phyloP scores from a whole-genome alignment of 1,140 invertebrate genomes.

The Campoletis sonorensis region DNA sequence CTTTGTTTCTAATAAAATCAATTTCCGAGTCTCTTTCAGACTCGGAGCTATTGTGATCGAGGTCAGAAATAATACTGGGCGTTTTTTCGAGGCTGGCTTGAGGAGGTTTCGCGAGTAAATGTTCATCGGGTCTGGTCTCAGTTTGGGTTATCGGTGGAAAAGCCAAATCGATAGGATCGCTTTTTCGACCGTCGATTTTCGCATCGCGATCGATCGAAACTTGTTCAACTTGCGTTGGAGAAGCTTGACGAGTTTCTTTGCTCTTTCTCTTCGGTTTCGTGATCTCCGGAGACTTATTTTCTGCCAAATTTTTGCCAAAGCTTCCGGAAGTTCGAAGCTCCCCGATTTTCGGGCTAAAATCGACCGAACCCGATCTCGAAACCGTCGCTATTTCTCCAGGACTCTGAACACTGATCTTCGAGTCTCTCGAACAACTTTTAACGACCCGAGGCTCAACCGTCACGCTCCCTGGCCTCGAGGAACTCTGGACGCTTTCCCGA shows the following conservation, averaged over 20 bases:
- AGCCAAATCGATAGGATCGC: conserved; percentile 46
- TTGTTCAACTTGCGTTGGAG: conserved; percentile 2
- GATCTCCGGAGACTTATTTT: conserved; percentile 58
- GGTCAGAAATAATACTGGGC: conserved; percentile 71
- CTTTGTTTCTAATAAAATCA: conserved; percentile 75
- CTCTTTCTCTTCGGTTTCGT: conserved; percentile 68
- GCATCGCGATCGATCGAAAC: neutral
- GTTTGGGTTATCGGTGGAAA: neutral
- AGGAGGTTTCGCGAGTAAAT: conserved; percentile 38
- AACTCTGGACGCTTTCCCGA: conserved; percentile 47
- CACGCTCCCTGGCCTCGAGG: conserved; percentile 34
- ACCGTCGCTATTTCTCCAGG: neutral
- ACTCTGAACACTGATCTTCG: conserved; percentile 51
- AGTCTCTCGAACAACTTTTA: conserved; percentile 61
- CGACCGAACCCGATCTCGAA: neutral
- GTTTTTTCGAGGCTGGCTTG: conserved; percentile 56
- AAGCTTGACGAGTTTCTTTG: conserved; percentile 58
- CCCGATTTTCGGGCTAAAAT: conserved; percentile 32
- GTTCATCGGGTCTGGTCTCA: conserved; percentile 44
- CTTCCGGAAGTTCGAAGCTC: conserved; percentile 57
- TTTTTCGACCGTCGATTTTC: conserved; percentile 6
- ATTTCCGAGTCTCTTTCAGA: conserved; percentile 86
- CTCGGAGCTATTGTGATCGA: conserved; percentile 84
- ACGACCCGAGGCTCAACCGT: conserved; percentile 55
- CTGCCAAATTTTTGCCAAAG: conserved; percentile 61